Evolutionary conservation across 2,888 invertebrate genomes (phyloP).

Genomic region (Pristionchus japonicus): DNA sequence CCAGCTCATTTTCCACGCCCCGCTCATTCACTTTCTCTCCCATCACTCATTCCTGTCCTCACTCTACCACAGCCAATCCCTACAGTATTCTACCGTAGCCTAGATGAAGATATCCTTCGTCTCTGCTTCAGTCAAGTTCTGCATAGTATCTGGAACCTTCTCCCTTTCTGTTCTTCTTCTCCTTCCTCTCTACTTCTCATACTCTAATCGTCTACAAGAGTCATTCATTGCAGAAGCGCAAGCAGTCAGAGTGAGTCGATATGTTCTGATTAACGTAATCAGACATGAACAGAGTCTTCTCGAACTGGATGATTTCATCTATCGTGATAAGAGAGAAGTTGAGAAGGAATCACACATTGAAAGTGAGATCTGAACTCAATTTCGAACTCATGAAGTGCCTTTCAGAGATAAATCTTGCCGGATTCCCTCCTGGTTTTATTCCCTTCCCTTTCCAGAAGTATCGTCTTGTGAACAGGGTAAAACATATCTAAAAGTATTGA

Average conservation of each 20-base stretch:
- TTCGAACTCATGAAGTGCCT: not conserved
- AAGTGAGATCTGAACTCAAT: not conserved
- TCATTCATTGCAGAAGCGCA: not conserved
- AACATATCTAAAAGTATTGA: too few relatives aligned
- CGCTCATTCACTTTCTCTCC: not conserved
- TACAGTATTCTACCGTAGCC: slow-evolving; percentile 12
- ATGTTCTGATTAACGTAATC: too few relatives aligned
- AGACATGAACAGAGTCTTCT: not conserved
- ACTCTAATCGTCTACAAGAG: slow-evolving; percentile 12
- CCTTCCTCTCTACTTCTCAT: slow-evolving; percentile 22
- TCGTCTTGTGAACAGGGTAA: slow-evolving; percentile 11
- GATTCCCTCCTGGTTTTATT: slow-evolving; percentile 45
- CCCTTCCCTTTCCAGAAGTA: slow-evolving; percentile 41
- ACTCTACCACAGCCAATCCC: not conserved
- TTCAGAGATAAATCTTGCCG: slow-evolving; percentile 19
- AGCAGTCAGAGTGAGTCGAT: not conserved
- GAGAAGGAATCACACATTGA: slow-evolving; percentile 29
- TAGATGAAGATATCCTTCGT: slow-evolving; percentile 1
- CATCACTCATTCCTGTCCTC: not conserved
- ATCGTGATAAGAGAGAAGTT: not conserved
- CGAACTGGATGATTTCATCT: not conserved
- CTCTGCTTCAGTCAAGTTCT: not conserved
- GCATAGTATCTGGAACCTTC: not conserved
- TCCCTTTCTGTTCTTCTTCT: slow-evolving; percentile 19
- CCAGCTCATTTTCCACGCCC: slow-evolving; percentile 33